Evolutionary conservation across 2,113 vertebrate genomes (phyloP).

Genomic region (Eretmochelys imbricata): DNA sequence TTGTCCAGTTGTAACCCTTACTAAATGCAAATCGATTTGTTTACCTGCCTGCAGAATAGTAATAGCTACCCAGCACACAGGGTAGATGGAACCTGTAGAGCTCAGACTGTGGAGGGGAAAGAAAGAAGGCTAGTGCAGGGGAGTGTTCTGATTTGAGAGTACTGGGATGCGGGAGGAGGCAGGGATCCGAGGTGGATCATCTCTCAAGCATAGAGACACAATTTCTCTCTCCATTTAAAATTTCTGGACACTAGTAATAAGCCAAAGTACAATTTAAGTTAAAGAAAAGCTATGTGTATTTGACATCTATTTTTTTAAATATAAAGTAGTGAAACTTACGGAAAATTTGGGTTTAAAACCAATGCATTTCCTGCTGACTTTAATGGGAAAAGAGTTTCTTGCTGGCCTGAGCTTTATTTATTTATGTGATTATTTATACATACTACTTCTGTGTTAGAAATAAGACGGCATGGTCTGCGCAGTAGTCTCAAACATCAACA

Average conservation of each 20-base stretch:
- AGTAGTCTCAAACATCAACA: background rate
- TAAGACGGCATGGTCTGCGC: background rate
- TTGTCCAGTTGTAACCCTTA: background rate
- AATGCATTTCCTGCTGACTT: background rate
- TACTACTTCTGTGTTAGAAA: background rate
- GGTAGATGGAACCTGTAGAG: background rate
- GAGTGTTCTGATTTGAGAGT: background rate
- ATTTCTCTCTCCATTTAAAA: background rate
- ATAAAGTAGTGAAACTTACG: background rate
- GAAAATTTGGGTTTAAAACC: background rate
- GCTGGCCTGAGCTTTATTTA: background rate
- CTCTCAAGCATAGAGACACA: background rate
- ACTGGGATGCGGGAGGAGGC: background rate
- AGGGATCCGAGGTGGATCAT: background rate
- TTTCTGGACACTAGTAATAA: background rate
- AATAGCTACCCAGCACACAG: background rate
- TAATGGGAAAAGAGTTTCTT: background rate
- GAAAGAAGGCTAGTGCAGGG: background rate
- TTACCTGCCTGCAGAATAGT: background rate
- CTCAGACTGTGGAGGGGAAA: background rate
- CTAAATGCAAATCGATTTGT: background rate
- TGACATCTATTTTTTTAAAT: background rate
- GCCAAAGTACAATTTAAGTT: background rate
- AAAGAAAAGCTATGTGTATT: background rate
- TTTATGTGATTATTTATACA: background rate